Evolutionary conservation across 2,113 vertebrate genomes (phyloP), one percentile per base, ranked within the genome.

Genomic region (Amphilophus citrinellus): DNA sequence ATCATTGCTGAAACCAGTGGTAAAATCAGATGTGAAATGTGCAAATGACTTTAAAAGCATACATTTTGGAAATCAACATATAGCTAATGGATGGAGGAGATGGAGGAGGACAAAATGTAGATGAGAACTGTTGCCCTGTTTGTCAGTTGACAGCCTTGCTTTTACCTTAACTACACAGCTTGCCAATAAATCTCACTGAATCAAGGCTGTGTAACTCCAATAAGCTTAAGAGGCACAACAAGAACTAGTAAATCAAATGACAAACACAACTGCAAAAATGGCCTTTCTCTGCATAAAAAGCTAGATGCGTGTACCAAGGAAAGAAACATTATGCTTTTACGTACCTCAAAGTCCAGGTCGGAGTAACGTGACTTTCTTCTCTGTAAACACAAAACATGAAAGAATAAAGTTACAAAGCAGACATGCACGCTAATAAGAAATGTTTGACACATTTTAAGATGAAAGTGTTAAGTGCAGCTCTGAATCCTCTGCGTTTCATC

Each of bases 271-370:
- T 80, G 87, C 90, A 93, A 92, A 91, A 93, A 92, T 78, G 87
- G 85, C 77, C 80, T 88, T 90, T 93, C 84, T 89, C 88, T 85
- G 85, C 82, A 89, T 90, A 84, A 90, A 89, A 94, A 90, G 82
- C 68, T 88, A 60, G 76, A 92, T 84, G 87, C 89, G 93, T 94
- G 92, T 84, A 79, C 62, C 80, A 63, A 6, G 24, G 53, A 61
- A 85, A 66, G 6, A 79, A 68, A 62, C 2, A 2, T 39, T 66
- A 22, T 79, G 53, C 30, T 79, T 80, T 85, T 85, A 98, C 98
- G 95, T 97, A 99, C 98, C 98, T 99, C 98, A 95, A 99, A 99
- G 97, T 99, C 98, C 96, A 99, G 96, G 96, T 99, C 98, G 87
- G 97, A 98, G 95, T 99, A 99, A 92, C 98, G 95, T 83, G 98